Conservation (phyloP, 2,888 invertebrate genomes). For the Cremastinae sp. region DNA sequence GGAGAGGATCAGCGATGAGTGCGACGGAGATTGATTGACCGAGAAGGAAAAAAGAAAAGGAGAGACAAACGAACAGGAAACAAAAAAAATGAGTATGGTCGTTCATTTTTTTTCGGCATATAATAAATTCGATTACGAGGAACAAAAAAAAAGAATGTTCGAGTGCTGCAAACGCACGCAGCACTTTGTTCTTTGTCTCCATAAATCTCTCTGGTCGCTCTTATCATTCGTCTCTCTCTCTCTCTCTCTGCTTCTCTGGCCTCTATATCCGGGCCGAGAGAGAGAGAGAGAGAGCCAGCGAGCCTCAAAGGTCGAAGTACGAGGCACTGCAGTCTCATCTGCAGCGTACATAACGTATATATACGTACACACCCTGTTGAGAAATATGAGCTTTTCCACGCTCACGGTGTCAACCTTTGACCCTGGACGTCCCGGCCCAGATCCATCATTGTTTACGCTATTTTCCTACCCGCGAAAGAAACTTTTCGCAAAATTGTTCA, state of each 20-base stretch:
- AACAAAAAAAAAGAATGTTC: neutral
- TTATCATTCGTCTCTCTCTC: slow-evolving; percentile 11
- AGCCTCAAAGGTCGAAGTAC: slow-evolving; percentile 44
- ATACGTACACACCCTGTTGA: slow-evolving; percentile 27
- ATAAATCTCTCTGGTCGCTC: slow-evolving; percentile 14
- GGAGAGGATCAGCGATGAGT: slow-evolving; percentile 32
- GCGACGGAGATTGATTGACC: slow-evolving; percentile 50
- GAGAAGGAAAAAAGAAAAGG: neutral
- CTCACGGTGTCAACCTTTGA: neutral
- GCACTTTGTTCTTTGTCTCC: neutral
- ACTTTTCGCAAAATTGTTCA: too few species aligned
- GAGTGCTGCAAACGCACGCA: neutral
- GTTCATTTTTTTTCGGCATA: neutral
- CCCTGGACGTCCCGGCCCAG: neutral
- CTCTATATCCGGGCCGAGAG: slow-evolving; percentile 20
- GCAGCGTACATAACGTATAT: slow-evolving; percentile 48
- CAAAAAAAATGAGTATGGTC: neutral
- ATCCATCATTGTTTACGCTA: slow-evolving; percentile 16
- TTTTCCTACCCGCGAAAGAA: neutral
- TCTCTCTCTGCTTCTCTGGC: neutral
- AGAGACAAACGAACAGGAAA: neutral
- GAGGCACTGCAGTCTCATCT: slow-evolving; percentile 56
- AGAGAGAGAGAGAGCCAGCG: slow-evolving; percentile 29
- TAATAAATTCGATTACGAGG: neutral
- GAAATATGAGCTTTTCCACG: slow-evolving; percentile 8